A percentile compares a stretch with the other conserved stretches of the same genome.
Evolutionary conservation across 2,797 vertebrate genomes (phyloP).

Genomic region (Acrossocheilus fasciatus): DNA sequence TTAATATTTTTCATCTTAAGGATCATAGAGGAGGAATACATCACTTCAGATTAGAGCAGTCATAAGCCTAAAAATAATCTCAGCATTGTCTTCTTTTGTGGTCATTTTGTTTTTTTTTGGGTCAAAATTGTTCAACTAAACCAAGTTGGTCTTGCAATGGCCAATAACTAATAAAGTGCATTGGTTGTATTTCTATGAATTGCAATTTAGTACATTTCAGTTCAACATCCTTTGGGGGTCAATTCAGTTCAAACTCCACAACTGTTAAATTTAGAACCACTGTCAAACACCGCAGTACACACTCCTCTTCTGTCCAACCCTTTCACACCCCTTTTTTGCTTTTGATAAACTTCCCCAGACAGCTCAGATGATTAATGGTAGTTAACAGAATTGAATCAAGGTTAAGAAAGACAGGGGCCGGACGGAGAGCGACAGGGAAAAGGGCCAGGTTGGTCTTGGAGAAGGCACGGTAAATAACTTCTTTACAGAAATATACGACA

Average conservation of each 20-base stretch:
- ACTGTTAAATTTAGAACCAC: slow-evolving; percentile 4
- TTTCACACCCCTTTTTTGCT: slow-evolving; percentile 79
- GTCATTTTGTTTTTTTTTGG: not conserved
- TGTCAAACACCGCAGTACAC: slow-evolving; percentile 9
- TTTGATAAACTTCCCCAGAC: slow-evolving; percentile 93
- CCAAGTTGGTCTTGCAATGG: not conserved
- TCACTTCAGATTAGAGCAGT: not conserved
- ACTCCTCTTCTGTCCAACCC: slow-evolving; percentile 21
- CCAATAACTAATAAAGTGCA: not conserved
- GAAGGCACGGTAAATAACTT: slow-evolving; percentile 90
- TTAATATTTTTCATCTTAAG: not conserved
- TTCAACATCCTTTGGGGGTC: not conserved
- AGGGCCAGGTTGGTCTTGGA: slow-evolving; percentile 44
- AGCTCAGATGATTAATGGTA: slow-evolving; percentile 91
- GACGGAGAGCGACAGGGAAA: slow-evolving; percentile 75
- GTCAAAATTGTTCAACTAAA: not conserved
- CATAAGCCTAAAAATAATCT: not conserved
- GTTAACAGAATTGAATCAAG: slow-evolving; percentile 95
- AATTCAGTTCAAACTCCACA: slow-evolving; percentile 7
- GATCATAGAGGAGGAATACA: not conserved
- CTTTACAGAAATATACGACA: slow-evolving; percentile 94
- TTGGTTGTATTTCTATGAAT: not conserved
- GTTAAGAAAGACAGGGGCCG: slow-evolving; percentile 85
- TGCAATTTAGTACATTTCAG: not conserved
- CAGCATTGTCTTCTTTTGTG: not conserved